These are phyloP conservation scores for Atherinomorus stipes DNA, from an alignment of 2,113 vertebrate species.

Conservation along the genomic window DNA sequence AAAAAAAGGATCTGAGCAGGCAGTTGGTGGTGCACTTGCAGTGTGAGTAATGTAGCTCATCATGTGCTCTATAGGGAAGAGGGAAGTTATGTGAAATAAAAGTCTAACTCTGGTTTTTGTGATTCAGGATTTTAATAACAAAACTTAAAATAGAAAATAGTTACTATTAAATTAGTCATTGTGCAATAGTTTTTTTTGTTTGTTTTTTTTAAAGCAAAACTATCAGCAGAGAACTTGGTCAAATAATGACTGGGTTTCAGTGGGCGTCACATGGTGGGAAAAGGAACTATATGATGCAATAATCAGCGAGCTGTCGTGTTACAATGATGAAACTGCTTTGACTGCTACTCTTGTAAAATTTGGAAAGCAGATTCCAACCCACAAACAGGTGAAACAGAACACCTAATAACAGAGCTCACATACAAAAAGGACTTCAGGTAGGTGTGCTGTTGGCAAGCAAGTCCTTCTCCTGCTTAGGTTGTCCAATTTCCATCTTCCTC, in stretches of 20 bases:
- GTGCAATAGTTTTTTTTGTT: too few species aligned
- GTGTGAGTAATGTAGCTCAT: background rate
- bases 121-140: too few species aligned
- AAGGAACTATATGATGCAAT: background rate
- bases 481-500: conserved; percentile 35
- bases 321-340: background rate
- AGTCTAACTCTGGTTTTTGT: background rate
- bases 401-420: conserved; percentile 30
- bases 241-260: too few species aligned
- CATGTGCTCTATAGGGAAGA: too few species aligned
- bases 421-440: conserved; percentile 27
- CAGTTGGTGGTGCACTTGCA: background rate
- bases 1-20: background rate
- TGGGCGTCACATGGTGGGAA: background rate
- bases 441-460: conserved; percentile 5
- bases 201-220: background rate
- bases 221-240: background rate
- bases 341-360: background rate
- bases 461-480: conserved; percentile 5
- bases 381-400: background rate
- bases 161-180: background rate
- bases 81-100: too few species aligned
- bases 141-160: background rate
- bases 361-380: background rate
- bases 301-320: background rate